phyloP scores from a whole-genome alignment of 2,113 vertebrate genomes.

The Semicossyphus pulcher region DNA sequence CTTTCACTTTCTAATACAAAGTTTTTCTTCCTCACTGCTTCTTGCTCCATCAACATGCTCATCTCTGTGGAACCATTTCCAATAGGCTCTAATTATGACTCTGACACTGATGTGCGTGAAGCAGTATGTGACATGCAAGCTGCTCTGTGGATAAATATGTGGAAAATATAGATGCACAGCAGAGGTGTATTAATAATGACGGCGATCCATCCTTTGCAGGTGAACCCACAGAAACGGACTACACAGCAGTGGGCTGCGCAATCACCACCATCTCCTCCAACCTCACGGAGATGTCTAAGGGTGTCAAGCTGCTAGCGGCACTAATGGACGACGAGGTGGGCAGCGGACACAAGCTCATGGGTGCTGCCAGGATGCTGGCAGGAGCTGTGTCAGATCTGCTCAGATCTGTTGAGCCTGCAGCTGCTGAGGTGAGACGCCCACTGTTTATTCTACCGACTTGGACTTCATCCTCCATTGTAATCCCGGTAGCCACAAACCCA shows the following conservation, averaged over 20 bases:
- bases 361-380: conserved; percentile 93
- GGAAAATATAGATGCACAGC: conserved; percentile 51
- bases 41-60: conserved; percentile 49
- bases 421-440: conserved; percentile 89
- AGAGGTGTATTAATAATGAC: conserved; percentile 35
- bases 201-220: conserved; percentile 78
- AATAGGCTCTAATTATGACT: conserved; percentile 52
- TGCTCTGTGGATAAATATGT: conserved; percentile 35
- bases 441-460: conserved; percentile 24
- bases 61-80: conserved; percentile 47
- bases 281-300: conserved; percentile 98
- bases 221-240: conserved; percentile 96
- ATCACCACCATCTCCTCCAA: conserved; percentile 99
- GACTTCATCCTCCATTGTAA: conserved; percentile 23
- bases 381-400: conserved; percentile 95
- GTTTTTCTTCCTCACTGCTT: conserved; percentile 41
- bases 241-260: conserved; percentile 97
- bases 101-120: conserved; percentile 53
- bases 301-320: conserved; percentile 95
- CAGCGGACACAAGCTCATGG: conserved; percentile 94
- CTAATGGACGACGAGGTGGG: conserved; percentile 97
- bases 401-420: conserved; percentile 94
- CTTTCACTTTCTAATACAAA: conserved; percentile 44
- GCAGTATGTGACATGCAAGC: conserved; percentile 28
- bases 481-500: conserved; percentile 21